Conservation (phyloP, 2,888 invertebrate genomes). For the Plusia festucae region DNA sequence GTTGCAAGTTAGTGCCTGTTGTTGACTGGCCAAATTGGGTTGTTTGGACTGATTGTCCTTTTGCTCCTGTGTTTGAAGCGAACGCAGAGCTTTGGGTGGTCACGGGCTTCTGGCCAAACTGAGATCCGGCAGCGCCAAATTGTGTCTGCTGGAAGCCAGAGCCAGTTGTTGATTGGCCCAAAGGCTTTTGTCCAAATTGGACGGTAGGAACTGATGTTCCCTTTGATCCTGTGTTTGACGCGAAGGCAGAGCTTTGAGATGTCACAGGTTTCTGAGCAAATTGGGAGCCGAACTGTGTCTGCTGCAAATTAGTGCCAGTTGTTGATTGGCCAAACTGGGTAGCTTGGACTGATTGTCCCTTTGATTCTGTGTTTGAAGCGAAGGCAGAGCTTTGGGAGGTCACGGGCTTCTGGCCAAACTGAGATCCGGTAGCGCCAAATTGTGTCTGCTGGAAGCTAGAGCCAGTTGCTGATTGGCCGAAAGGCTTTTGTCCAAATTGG, state of each 20-base stretch:
- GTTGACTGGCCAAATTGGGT: constrained; percentile 28
- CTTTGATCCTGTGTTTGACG: constrained; percentile 18
- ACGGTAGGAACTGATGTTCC: constrained; percentile 14
- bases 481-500: too few relatives aligned
- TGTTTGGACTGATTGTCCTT: constrained; percentile 13
- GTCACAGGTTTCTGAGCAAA: constrained; percentile 22
- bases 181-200: constrained; percentile 26
- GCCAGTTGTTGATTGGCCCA: constrained; percentile 20
- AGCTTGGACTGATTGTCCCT: constrained; percentile 5
- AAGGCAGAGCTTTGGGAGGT: constrained; percentile 1
- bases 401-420: background rate
- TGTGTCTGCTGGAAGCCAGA: constrained; percentile 20
- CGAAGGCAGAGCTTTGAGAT: background rate
- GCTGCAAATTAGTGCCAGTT: constrained; percentile 12
- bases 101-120: constrained; percentile 21
- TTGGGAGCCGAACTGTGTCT: constrained; percentile 2
- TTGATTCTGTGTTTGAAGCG: background rate
- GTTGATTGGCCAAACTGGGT: background rate
- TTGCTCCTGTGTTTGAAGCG: constrained; percentile 15
- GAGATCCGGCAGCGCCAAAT: constrained; percentile 13
- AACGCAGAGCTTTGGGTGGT: constrained; percentile 2
- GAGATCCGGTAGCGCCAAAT: background rate
- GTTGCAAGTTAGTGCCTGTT: constrained; percentile 17
- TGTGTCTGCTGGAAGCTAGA: background rate
- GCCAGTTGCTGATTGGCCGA: background rate